phyloP scores from a whole-genome alignment of 35 echinoderm and acorn worm genomes.

The Apostichopus parvimensis region DNA sequence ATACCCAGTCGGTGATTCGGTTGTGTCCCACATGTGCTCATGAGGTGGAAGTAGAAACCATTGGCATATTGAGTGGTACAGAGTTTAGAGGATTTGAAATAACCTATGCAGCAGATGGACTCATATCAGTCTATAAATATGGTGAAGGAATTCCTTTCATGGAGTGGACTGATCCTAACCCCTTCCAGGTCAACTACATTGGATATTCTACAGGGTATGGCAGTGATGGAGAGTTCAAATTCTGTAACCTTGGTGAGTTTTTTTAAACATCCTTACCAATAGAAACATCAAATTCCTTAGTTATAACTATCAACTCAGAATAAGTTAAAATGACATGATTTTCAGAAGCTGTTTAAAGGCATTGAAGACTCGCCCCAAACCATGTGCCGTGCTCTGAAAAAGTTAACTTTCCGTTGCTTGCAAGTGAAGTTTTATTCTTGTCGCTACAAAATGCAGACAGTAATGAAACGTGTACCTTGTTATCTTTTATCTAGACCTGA shows the following conservation, averaged over 20 bases:
- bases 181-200: constrained; percentile 61
- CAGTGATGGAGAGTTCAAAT: constrained; percentile 56
- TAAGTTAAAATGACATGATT: too few species aligned
- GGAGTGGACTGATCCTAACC: constrained; percentile 75
- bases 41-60: constrained; percentile 49
- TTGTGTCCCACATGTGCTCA: constrained; percentile 37
- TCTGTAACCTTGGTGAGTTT: constrained; percentile 68
- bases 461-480: too few species aligned
- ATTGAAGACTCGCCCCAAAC: too few species aligned
- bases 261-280: too few species aligned
- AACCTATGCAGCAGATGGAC: constrained; percentile 55
- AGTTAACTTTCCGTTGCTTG: too few species aligned
- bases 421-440: too few species aligned
- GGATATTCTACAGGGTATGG: constrained; percentile 75
- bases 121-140: constrained; percentile 63
- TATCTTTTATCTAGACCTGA: too few species aligned
- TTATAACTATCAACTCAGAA: too few species aligned
- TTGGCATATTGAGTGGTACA: constrained; percentile 43
- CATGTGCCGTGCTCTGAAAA: too few species aligned
- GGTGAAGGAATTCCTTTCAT: constrained; percentile 60
- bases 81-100: constrained; percentile 80
- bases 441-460: too few species aligned
- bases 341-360: too few species aligned
- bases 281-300: too few species aligned
- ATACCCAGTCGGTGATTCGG: constrained; percentile 63